These are phyloP conservation scores for Siphlonurus alternatus DNA, from an alignment of 2,888 invertebrate genomes.

Conservation along the genomic window DNA sequence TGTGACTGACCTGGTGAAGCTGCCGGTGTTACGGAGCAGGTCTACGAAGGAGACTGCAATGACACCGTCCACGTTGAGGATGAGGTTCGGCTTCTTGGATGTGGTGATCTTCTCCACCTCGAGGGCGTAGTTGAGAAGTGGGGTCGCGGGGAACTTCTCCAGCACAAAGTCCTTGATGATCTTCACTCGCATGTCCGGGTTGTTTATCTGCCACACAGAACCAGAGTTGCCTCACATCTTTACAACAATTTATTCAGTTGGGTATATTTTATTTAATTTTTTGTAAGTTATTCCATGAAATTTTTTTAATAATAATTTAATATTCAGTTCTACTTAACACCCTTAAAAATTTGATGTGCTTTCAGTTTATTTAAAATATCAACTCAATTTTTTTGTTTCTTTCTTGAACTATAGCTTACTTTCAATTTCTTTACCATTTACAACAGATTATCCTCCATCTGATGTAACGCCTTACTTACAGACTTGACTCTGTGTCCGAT, in stretches of 20 bases:
- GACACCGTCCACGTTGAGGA: constrained; percentile 96
- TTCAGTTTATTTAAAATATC: no score
- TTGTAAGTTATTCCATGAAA: no score
- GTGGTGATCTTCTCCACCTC: constrained; percentile 99
- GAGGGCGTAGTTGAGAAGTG: constrained; percentile 86
- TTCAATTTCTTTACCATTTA: no score
- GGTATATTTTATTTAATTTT: no score
- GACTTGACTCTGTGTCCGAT: constrained; percentile 82
- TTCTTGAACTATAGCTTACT: no score
- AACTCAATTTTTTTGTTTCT: no score
- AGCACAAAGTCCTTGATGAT: constrained; percentile 92
- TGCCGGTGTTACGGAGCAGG: constrained; percentile 81
- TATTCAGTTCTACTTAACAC: no score
- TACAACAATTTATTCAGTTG: no score
- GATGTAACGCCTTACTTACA: no score
- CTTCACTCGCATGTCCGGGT: constrained; percentile 96
- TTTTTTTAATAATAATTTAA: no score
- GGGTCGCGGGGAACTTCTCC: constrained; percentile 84
- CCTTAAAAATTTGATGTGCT: no score
- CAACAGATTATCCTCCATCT: no score
- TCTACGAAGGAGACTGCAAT: constrained; percentile 97
- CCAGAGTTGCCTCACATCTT: neutral
- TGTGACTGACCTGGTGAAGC: constrained; percentile 72
- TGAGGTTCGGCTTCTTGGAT: constrained; percentile 98
- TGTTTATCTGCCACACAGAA: constrained; percentile 61